Base-by-base conservation (phyloP, 1,140 invertebrate species). In the Drosophila murphyi region DNA sequence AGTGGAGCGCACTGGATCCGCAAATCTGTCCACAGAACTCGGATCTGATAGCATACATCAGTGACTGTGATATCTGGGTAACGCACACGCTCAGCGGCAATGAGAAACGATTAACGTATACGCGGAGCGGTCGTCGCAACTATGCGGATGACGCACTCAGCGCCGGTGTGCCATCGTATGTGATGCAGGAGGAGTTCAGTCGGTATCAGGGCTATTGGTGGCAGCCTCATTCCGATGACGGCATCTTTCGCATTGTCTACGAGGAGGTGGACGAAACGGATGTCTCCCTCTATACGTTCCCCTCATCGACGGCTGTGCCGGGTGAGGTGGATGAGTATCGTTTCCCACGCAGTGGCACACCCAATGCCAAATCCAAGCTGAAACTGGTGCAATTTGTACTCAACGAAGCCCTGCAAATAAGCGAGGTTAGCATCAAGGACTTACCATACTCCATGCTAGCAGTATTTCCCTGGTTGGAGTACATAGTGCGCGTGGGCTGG, bases 131-230 rank as follows among this genome's bases (percentile, higher is more conserved):
- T 79, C 94, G 95, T 52, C 93, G 93, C 80, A 92, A 68, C 56
- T 93, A 98, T 72, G 93, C 95, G 1, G 96, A 97, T 78, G 97
- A 98, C 93, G 97, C 97, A 1, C 90, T 97, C 0, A 97, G 96
- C 88, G 97, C 98, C 2, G 98, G 98, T 1, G 96, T 98, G 34
- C 98, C 98, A 0, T 98, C 97, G 5, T 99, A 99, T 93, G 97
- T 99, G 0, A 98, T 98, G 93, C 98, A 99, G 93, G 98, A 99
- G 94, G 98, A 99, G 93, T 99, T 99, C 93, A 97, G 96, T 67
- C 95, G 98, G 35, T 99, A 98, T 92, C 97, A 96, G 74, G 98
- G 98, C 0, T 99, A 97, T 92, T 99, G 98, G 98, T 99, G 98
- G 98, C 97, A 98, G 89, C 98, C 98, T 4, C 94, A 94, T 72